Percentiles rank a stretch among this genome's conserved stretches.
These are phyloP conservation scores for Drosophila paramelanica DNA, from an alignment of 2,888 invertebrate species.

Conservation along the genomic window DNA sequence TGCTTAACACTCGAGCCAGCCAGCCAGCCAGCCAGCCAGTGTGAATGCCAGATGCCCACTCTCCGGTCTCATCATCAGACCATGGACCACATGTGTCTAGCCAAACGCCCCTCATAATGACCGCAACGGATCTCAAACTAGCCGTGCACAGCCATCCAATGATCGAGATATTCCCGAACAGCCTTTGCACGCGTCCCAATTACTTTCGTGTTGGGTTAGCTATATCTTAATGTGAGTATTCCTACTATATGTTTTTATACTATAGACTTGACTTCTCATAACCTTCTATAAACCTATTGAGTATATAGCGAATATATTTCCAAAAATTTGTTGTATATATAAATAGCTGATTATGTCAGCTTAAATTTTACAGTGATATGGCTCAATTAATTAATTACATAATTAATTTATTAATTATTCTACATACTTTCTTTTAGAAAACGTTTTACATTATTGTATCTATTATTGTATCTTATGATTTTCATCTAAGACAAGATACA, in stretches of 20 bases:
- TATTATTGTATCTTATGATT: too few relatives aligned
- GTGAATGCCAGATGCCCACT: slow-evolving; percentile 63
- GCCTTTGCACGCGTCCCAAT: slow-evolving; percentile 37
- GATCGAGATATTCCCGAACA: slow-evolving; percentile 38
- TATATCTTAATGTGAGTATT: slow-evolving; percentile 29
- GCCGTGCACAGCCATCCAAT: slow-evolving; percentile 37
- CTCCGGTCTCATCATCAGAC: slow-evolving; percentile 48
- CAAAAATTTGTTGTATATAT: not conserved
- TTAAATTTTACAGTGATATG: too few relatives aligned
- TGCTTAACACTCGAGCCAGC: slow-evolving; percentile 45
- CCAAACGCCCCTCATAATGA: slow-evolving; percentile 77
- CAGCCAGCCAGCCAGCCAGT: slow-evolving; percentile 10
- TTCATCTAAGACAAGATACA: not conserved
- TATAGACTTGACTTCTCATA: not conserved
- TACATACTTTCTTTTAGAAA: too few relatives aligned
- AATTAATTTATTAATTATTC: too few relatives aligned
- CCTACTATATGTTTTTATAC: not conserved
- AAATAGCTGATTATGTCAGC: too few relatives aligned
- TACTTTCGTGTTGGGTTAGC: slow-evolving; percentile 13
- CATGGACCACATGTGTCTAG: slow-evolving; percentile 54
- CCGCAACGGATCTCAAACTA: slow-evolving; percentile 40
- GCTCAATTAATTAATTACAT: too few relatives aligned
- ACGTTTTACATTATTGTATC: too few relatives aligned
- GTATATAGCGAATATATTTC: too few relatives aligned
- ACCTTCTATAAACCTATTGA: not conserved